Base-by-base conservation (phyloP, 2,797 vertebrate genomes). In the Tapirus indicus region DNA sequence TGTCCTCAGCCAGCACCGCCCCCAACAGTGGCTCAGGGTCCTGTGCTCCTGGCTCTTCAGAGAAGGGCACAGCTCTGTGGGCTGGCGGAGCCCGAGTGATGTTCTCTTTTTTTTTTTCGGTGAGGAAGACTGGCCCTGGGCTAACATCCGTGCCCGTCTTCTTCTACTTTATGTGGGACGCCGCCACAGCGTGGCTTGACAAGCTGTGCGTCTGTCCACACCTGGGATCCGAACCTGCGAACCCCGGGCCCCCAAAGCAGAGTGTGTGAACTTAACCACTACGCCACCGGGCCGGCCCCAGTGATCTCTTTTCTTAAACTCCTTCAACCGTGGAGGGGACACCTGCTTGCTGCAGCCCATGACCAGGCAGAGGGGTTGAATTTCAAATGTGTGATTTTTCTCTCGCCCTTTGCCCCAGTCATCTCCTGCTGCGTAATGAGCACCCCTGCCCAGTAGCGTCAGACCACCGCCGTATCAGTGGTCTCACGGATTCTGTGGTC, bases 381-480 rank as follows among this genome's bases (percentile, higher is more conserved):
- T 25, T 27, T 41, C 60, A 25, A 23, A 32, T 6, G 2, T 2
- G 14, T 0, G 2, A 11, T 9, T 44, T 44, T 62, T 14, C 64
- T 95, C 21, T 23, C 18, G 1, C 29, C 12, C 64, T 44, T 23
- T 1, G 5, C 44, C 29, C 23, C 29, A 11, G 54, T 29, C 72
- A 10, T 14, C 20, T 21, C 3, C 11, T 1, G 18, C 12, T 23
- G 4, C 0, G 0, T 49, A 21, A 52, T 71, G 21, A 32, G 21
- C 41, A 16, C 7, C 75, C 62, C 62, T 25, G 13, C 62, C 41
- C 17, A 6, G 0, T 32, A 20, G 25, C 18, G 5, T n/a, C 49
- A 47, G 10, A 35, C 27, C 47, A 29, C 29, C 8, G 0, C 20
- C 4, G 0, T 29, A 0, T 29, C 2, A 0, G 54, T 47, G 44